Percentiles rank a stretch among this genome's conserved stretches.
These are phyloP conservation scores for Plagiodera versicolora DNA, from an alignment of 2,888 invertebrate genomes.

Conservation along the genomic window DNA sequence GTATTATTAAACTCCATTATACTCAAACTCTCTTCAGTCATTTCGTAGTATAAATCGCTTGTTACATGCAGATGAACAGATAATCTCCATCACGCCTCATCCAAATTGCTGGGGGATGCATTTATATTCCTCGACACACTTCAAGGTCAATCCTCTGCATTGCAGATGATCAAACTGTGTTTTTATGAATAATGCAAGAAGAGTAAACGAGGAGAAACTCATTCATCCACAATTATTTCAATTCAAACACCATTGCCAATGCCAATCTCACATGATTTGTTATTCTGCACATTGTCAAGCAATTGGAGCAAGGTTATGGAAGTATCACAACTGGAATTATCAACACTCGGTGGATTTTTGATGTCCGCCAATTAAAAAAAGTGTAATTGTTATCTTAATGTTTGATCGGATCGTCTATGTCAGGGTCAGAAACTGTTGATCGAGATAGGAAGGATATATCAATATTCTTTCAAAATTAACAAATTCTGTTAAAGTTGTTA, in stretches of 20 bases:
- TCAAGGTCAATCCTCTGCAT: constrained; percentile 8
- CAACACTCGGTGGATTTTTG: background rate
- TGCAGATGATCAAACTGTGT: background rate
- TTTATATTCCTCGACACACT: background rate
- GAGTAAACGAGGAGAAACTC: background rate
- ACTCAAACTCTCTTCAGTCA: background rate
- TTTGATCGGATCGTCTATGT: no score
- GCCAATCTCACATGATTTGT: constrained; percentile 11
- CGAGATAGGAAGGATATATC: no score
- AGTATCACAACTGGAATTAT: constrained; percentile 1
- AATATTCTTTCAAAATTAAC: no score
- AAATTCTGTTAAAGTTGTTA: no score
- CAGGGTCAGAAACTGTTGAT: no score
- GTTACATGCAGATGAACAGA: background rate
- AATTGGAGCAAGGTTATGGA: constrained; percentile 14
- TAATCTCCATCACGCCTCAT: constrained; percentile 3
- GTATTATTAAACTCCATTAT: background rate
- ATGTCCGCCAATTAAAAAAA: background rate
- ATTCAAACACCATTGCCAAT: constrained; percentile 7
- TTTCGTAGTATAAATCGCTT: background rate
- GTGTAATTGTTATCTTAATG: no score
- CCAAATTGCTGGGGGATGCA: background rate
- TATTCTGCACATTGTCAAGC: constrained; percentile 12
- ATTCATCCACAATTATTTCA: background rate
- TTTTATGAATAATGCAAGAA: constrained; percentile 5